Conservation (phyloP, 2,888 invertebrate species). For the Chrysolina oricalcia region DNA sequence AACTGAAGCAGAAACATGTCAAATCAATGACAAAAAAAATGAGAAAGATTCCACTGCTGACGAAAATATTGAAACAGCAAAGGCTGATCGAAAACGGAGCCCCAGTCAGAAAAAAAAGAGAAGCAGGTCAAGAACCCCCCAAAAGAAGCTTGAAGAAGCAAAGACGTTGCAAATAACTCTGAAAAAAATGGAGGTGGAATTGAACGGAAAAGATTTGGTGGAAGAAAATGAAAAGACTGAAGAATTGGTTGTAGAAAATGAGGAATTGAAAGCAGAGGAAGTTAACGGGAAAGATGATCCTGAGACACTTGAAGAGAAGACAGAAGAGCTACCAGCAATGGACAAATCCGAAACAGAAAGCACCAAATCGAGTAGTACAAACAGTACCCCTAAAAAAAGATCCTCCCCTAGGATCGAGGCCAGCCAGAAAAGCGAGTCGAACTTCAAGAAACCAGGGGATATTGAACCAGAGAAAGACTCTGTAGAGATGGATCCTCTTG, state of each 20-base stretch:
- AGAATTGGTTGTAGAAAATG: conserved; percentile 18
- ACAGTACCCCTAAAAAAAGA: conserved; percentile 19
- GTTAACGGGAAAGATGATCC: neutral
- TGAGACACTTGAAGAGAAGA: conserved; percentile 29
- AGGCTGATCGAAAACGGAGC: conserved; percentile 30
- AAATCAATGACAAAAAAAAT: neutral
- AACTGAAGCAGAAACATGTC: conserved; percentile 3
- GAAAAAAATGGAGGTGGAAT: conserved; percentile 41
- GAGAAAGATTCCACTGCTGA: conserved; percentile 16
- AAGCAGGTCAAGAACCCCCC: conserved; percentile 56
- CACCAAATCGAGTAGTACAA: neutral
- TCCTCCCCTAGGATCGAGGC: conserved; percentile 24
- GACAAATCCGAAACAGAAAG: conserved; percentile 30
- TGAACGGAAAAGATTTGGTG: conserved; percentile 38
- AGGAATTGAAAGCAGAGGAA: conserved; percentile 13
- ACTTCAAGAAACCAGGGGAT: conserved; percentile 26
- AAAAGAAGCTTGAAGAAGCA: conserved; percentile 48
- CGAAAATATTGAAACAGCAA: conserved; percentile 12
- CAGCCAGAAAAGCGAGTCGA: conserved; percentile 20
- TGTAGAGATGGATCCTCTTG: conserved; percentile 65
- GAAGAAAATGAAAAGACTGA: conserved; percentile 40
- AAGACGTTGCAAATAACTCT: conserved; percentile 41
- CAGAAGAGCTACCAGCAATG: conserved; percentile 17
- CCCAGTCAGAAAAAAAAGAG: conserved; percentile 43
- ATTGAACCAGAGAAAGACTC: conserved; percentile 41